A percentile compares a stretch with the other conserved stretches of the same genome.
Conservation (phyloP, 2,797 vertebrate genomes). For the Spondyliosoma cantharus region DNA sequence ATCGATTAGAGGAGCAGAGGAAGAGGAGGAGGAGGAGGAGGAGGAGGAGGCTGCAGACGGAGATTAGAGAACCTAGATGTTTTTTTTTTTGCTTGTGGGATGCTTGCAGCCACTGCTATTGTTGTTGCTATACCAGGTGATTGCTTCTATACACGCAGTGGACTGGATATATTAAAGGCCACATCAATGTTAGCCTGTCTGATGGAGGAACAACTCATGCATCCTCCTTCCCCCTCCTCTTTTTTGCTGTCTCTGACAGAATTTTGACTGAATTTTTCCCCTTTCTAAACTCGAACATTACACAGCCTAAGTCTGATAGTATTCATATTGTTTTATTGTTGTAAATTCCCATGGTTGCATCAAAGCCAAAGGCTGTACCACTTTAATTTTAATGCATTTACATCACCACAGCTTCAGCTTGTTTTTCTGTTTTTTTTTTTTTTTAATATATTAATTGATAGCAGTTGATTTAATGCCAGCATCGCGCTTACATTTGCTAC, state of each 20-base stretch:
- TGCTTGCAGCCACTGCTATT: constrained; percentile 32
- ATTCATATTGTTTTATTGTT: constrained; percentile 9
- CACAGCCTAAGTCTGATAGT: not conserved
- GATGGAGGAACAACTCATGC: constrained; percentile 11
- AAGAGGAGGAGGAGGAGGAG: constrained; percentile 44
- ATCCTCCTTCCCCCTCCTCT: not conserved
- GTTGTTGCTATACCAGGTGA: constrained; percentile 24
- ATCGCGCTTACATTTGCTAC: constrained; percentile 12
- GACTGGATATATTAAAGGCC: constrained; percentile 24
- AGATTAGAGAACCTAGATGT: constrained; percentile 66
- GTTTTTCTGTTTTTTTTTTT: constrained; percentile 5
- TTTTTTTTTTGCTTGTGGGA: constrained; percentile 48
- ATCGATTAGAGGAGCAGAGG: constrained; percentile 68
- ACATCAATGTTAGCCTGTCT: constrained; percentile 29
- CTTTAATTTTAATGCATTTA: constrained; percentile 2
- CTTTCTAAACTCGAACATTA: not conserved
- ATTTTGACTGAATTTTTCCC: not conserved
- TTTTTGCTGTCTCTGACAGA: not conserved
- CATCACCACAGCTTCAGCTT: constrained; percentile 12
- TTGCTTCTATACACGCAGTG: constrained; percentile 18
- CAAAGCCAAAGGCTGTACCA: constrained; percentile 18
- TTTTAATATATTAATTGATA: constrained; percentile 27
- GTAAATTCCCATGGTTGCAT: constrained; percentile 21
- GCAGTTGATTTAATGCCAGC: constrained; percentile 36
- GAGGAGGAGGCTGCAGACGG: constrained; percentile 54